phyloP scores from a whole-genome alignment of 2,113 vertebrate species.

The Albula goreensis region DNA sequence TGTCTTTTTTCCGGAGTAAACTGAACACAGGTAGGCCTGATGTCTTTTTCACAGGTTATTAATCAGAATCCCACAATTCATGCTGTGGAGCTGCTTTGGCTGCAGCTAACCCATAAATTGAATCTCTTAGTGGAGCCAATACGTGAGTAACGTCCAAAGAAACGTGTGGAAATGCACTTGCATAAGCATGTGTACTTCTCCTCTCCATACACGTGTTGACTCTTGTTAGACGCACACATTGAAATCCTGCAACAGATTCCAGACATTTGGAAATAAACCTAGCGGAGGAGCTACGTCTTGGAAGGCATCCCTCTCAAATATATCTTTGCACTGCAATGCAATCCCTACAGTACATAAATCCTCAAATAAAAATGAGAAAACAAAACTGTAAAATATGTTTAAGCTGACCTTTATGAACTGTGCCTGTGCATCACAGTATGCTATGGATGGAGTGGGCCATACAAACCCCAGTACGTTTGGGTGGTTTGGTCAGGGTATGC shows the following conservation, averaged over 20 bases:
- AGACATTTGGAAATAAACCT: neutral
- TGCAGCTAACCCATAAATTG: neutral
- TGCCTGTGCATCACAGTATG: constrained; percentile 14
- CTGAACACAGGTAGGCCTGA: constrained; percentile 5
- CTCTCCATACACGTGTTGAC: neutral
- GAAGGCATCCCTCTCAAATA: neutral
- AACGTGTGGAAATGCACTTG: neutral
- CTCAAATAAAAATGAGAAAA: neutral
- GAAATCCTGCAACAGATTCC: neutral
- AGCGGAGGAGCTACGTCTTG: neutral
- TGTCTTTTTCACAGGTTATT: neutral
- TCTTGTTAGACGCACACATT: neutral
- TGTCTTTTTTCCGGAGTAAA: neutral
- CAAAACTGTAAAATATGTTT: constrained; percentile 18
- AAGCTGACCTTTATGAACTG: neutral
- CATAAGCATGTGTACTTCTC: neutral
- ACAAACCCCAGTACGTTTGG: neutral
- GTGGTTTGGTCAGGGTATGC: neutral
- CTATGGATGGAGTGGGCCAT: constrained; percentile 9
- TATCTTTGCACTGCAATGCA: neutral
- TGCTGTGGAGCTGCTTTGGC: neutral
- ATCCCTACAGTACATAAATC: neutral
- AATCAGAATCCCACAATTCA: neutral
- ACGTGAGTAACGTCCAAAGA: neutral
- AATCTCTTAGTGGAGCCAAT: neutral